Evolutionary conservation across 2,888 invertebrate species (phyloP).

Genomic region (Lamproptera curius): DNA sequence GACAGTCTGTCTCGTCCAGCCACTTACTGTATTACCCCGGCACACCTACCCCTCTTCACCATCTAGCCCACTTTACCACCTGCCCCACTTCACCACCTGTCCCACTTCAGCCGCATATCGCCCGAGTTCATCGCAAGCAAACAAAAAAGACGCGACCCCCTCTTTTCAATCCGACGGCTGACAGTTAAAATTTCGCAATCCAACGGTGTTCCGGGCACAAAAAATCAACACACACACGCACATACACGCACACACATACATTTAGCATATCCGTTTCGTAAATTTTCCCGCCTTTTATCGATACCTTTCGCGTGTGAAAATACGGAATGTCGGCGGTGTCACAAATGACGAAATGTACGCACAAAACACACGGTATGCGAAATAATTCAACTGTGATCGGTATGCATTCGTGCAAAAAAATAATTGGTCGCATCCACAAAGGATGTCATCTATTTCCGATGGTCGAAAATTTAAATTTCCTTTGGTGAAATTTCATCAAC

Average conservation of each 20-base stretch:
- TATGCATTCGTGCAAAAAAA: constrained; percentile 66
- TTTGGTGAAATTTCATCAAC: constrained; percentile 25
- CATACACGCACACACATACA: too few species aligned
- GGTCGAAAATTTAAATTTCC: constrained; percentile 43
- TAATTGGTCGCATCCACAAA: constrained; percentile 63
- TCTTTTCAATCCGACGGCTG: constrained; percentile 24
- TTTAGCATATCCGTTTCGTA: too few species aligned
- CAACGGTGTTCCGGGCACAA: constrained; percentile 22
- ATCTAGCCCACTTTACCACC: constrained; percentile 14
- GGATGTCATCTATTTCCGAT: constrained; percentile 50
- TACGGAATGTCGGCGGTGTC: constrained; percentile 26
- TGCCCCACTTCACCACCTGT: constrained; percentile 8
- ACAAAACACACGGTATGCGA: constrained; percentile 50
- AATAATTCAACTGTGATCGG: constrained; percentile 60
- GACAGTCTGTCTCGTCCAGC: constrained; percentile 21
- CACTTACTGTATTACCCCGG: constrained; percentile 15
- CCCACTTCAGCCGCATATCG: not conserved
- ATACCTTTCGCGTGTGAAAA: constrained; percentile 16
- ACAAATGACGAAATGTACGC: constrained; percentile 37
- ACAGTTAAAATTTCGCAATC: constrained; percentile 25
- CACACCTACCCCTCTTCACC: constrained; percentile 15
- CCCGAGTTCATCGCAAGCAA: constrained; percentile 12
- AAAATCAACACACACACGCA: too few species aligned
- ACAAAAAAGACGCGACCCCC: constrained; percentile 16
- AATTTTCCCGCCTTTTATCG: too few species aligned